phyloP scores from a whole-genome alignment of 2,113 vertebrate species.

The Pangasianodon gigas region DNA sequence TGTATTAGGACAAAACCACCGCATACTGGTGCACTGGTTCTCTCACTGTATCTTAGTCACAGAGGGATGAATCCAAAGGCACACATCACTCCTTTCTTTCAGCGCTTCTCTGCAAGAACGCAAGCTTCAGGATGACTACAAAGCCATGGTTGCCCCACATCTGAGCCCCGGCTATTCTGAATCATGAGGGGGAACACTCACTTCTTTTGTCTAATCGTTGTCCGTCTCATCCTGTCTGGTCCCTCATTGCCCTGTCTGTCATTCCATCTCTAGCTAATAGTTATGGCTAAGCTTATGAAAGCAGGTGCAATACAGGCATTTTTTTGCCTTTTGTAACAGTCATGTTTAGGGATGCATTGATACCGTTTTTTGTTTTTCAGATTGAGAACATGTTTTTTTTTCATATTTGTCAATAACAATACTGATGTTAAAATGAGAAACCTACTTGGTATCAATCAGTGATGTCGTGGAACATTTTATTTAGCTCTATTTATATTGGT shows the following conservation, averaged over 20 bases:
- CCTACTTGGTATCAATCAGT: not conserved
- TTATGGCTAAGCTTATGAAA: not conserved
- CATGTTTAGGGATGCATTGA: not conserved
- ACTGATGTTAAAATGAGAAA: not conserved
- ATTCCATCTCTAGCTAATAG: not conserved
- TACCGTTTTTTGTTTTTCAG: not conserved
- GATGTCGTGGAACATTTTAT: not conserved
- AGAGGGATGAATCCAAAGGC: not conserved
- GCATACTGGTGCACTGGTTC: not conserved
- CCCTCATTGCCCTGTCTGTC: not conserved
- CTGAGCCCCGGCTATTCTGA: not conserved
- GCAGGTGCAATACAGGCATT: conserved; percentile 19
- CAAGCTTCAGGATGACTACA: not conserved
- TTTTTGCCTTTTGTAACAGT: not conserved
- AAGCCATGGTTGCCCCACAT: not conserved
- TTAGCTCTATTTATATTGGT: not conserved
- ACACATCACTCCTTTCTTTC: not conserved
- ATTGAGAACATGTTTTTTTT: not conserved
- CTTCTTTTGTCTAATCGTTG: not conserved
- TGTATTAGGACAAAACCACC: conserved; percentile 17
- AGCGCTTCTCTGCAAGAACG: not conserved
- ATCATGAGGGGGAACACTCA: not conserved
- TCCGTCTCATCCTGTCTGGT: not conserved
- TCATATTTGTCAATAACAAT: not conserved
- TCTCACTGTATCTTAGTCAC: not conserved